Base-by-base conservation (phyloP, 2,113 vertebrate genomes). In the Gymnogyps californianus region DNA sequence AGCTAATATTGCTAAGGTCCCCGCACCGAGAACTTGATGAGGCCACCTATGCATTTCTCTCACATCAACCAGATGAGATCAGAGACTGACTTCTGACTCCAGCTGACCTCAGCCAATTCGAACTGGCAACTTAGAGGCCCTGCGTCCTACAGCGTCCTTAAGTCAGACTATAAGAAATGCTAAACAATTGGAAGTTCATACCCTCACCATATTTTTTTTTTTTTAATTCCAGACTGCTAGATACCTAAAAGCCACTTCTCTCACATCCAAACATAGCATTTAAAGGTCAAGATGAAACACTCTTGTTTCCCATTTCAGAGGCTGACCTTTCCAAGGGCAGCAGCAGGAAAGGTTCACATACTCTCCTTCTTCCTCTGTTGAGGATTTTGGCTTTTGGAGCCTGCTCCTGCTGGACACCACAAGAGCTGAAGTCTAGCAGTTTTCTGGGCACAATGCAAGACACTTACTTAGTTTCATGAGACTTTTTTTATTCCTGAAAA, bases 251-350 rank as follows among this genome's bases (percentile, higher is more conserved):
- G 44, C 31, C 70, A 36, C 13, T 78, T 89, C 52, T 84, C 57
- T 66, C 49, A 18, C 71, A 67, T 81, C 44, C 80, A 95, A 78
- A 55, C 44, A 40, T 6, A 84, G 44, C 92, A 55, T 84, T 94
- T 95, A 96, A 97, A 96, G 89, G 94, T 96, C 96, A 96, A 89
- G 70, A 87, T 6, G 6, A 78, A 95, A 93, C 62, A 21, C 40
- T 84, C 78, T 69, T 70, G 62, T 61, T 96, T 78, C 83, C 57
- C 2, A 0, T 84, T 90, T 87, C 86, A 65, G 57, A 95, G 52
- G 19, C 0, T 95, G 90, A 97, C 95, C 92, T 97, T 95, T 97
- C 83, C 83, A 82, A 94, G 89, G 83, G 74, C 80, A 82, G 72
- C 52, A 91, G 71, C 86, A 90, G 47, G 59, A 76, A 64, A 75